A percentile compares a stretch with the other conserved stretches of the same genome.
phyloP scores from a whole-genome alignment of 23 tunicate species.

The Halocynthia roretzi region DNA sequence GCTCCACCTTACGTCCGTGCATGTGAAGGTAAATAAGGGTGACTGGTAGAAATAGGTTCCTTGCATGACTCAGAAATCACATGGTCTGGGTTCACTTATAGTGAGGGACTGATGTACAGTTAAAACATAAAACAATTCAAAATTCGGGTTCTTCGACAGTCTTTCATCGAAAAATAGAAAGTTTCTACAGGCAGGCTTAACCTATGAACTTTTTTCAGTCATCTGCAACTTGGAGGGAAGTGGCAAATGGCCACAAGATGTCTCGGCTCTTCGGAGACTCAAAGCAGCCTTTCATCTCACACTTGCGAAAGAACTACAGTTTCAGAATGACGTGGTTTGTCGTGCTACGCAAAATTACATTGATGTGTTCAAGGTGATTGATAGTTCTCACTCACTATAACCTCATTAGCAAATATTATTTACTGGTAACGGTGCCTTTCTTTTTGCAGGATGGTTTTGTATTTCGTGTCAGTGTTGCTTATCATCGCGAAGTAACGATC shows the following conservation, averaged over 20 bases:
- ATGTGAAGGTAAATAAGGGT: conserved; percentile 28
- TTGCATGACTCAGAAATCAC: neutral
- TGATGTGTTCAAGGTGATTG: conserved; percentile 44
- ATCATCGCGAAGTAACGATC: conserved; percentile 45
- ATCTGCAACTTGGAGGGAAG: conserved; percentile 76
- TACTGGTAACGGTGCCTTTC: neutral
- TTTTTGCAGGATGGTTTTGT: conserved; percentile 59
- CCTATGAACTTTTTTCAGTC: conserved; percentile 24
- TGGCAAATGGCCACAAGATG: conserved; percentile 84
- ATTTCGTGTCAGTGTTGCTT: conserved; percentile 53
- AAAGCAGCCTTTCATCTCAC: conserved; percentile 73
- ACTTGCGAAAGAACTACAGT: conserved; percentile 46
- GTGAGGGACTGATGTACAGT: too few species aligned
- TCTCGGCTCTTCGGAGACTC: conserved; percentile 43
- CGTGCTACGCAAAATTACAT: conserved; percentile 23
- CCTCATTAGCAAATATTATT: neutral
- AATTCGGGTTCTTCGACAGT: too few species aligned
- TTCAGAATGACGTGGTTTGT: conserved; percentile 9
- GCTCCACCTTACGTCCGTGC: conserved; percentile 27
- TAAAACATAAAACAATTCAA: too few species aligned
- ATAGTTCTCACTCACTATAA: neutral
- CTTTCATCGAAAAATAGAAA: too few species aligned
- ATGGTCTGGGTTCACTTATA: too few species aligned
- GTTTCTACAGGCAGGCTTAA: too few species aligned
- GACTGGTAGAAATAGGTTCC: neutral